Base-by-base conservation (phyloP, 2,888 invertebrate species). In the Petrophora chlorosata region DNA sequence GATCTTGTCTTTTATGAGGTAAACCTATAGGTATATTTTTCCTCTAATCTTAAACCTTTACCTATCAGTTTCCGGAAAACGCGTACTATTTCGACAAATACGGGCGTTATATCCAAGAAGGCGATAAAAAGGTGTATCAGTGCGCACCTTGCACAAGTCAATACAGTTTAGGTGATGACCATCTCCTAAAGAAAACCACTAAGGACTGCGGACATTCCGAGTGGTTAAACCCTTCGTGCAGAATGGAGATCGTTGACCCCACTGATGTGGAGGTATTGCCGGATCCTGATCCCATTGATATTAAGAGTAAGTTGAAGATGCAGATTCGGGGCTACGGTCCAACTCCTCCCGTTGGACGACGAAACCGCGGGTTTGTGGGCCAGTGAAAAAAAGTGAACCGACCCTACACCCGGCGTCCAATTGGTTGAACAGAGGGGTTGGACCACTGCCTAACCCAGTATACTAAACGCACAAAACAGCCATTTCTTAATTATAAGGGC, bases 191-290 rank as follows among this genome's bases (percentile, higher is more conserved):
- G 3, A 76, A 74, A 50, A 52, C 64, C 3, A 67, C 70, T 0
- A 47, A 65, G 7, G 82, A 84, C 53, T 82, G 83, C 33, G 80
- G 80, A 0, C 83, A 83, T 32, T 70, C 77, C 0, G 70, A 72
- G 8, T 36, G 1, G 2, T 10, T 46, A 0, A 72, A 67, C 7
- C 50, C 57, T 0, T 22, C 66, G 0, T 86, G 86, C 49, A 57
- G 48, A 7, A 53, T 71, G 64, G 47, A 56, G 3, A 53, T 79
- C 0, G 69, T 59, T 12, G 70, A 81, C 33, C 56, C 61, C 0
- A 61, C 54, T 12, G 61, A 67, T 9, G 51, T 57, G 0, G 59
- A 60, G n/a, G 52, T 78, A 0, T 39, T 82, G 30, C 86, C 85
- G 0, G 44, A 60, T 5, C 43, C 51, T 2, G 60, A 72, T 1